phyloP scores from a whole-genome alignment of 2,113 vertebrate species.

The Cinclus cinclus region DNA sequence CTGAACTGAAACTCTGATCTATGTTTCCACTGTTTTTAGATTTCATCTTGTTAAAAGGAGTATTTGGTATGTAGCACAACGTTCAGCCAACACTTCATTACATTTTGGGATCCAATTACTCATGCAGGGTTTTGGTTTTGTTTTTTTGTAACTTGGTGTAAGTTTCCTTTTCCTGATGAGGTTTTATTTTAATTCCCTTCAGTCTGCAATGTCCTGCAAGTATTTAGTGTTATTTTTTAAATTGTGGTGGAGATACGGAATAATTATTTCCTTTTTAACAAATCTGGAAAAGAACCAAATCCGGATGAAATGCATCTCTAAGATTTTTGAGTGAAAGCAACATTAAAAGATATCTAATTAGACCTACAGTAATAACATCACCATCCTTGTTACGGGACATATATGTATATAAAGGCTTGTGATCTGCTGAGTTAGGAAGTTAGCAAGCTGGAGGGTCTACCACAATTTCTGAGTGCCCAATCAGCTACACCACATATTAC shows the following conservation, averaged over 20 bases:
- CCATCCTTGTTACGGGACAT: conserved; percentile 33
- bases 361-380: conserved; percentile 47
- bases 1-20: conserved; percentile 28
- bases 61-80: neutral
- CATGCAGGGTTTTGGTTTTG: neutral
- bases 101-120: conserved; percentile 59
- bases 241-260: conserved; percentile 11
- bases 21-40: conserved; percentile 41
- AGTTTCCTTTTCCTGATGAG: conserved; percentile 45
- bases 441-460: conserved; percentile 61
- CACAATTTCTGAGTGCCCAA: conserved; percentile 53
- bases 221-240: conserved; percentile 36
- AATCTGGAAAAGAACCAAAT: conserved; percentile 61
- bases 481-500: conserved; percentile 69
- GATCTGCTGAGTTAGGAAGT: conserved; percentile 66
- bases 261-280: conserved; percentile 31
- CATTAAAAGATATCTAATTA: conserved; percentile 57
- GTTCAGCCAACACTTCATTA: conserved; percentile 39
- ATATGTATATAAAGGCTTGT: conserved; percentile 34
- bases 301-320: conserved; percentile 33
- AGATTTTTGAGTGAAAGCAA: conserved; percentile 33
- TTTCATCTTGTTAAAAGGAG: conserved; percentile 42
- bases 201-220: conserved; percentile 19
- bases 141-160: conserved; percentile 23
- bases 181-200: conserved; percentile 59